Percentiles rank a stretch among this genome's conserved stretches.
Evolutionary conservation across 1,140 invertebrate species (phyloP).

Genomic region (Drosophila murphyi): DNA sequence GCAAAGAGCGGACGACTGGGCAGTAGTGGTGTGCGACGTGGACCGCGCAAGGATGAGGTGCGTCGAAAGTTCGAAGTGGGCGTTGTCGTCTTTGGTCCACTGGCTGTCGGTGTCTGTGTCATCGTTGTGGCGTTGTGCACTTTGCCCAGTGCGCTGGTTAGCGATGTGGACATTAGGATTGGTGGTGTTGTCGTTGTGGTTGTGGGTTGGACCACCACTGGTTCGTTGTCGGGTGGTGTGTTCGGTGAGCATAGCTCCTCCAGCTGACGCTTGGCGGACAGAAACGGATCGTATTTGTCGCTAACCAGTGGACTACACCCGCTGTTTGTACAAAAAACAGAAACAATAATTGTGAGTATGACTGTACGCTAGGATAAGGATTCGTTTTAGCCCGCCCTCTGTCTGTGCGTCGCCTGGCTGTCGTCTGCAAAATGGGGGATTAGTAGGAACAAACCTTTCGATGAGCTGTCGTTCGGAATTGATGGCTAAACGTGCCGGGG

Average conservation of each 20-base stretch:
- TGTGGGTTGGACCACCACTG: slow-evolving; percentile 32
- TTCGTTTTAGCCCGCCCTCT: slow-evolving; percentile 27
- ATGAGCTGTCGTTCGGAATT: background rate
- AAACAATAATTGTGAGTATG: slow-evolving; percentile 4
- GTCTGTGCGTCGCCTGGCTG: slow-evolving; percentile 57
- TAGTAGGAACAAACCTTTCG: slow-evolving; percentile 53
- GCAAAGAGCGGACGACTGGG: slow-evolving; percentile 76
- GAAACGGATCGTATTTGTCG: slow-evolving; percentile 88
- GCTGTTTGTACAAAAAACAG: slow-evolving; percentile 52
- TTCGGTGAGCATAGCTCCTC: slow-evolving; percentile 87
- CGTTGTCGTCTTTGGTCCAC: slow-evolving; percentile 16
- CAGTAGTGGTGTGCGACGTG: slow-evolving; percentile 69
- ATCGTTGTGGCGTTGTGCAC: slow-evolving; percentile 30
- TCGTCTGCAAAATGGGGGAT: slow-evolving; percentile 30
- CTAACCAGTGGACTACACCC: slow-evolving; percentile 53
- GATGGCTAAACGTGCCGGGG: background rate
- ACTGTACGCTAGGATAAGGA: background rate
- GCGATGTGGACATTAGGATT: slow-evolving; percentile 23
- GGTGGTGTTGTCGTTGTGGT: slow-evolving; percentile 41
- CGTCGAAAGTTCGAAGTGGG: slow-evolving; percentile 73
- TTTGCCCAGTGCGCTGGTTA: slow-evolving; percentile 58
- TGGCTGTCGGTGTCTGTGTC: background rate
- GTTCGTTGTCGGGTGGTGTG: slow-evolving; percentile 57
- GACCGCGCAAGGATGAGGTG: slow-evolving; percentile 75
- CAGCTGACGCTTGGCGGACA: slow-evolving; percentile 89